Percentiles rank a stretch among this genome's conserved stretches.
Conservation (phyloP, 1,140 invertebrate genomes). For the Venustaconcha ellipsiformis region DNA sequence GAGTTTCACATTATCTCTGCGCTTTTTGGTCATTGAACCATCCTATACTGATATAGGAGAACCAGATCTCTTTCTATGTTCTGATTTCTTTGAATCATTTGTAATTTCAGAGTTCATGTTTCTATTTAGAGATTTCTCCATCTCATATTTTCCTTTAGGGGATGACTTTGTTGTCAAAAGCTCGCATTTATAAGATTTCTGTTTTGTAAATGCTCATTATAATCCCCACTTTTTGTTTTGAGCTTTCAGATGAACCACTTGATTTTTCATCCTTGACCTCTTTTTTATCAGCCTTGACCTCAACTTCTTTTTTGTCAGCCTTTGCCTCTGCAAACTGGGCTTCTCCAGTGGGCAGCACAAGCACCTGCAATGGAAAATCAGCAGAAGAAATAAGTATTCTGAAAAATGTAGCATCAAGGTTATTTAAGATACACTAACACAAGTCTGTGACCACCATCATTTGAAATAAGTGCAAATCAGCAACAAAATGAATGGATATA, state of each 20-base stretch:
- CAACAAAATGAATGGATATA: no score
- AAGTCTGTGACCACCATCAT: no score
- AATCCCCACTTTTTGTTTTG: background rate
- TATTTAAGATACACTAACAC: no score
- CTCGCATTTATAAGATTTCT: slow-evolving; percentile 10
- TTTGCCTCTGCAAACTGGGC: slow-evolving; percentile 33
- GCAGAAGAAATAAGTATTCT: no score
- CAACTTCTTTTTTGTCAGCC: slow-evolving; percentile 3
- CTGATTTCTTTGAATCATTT: no score
- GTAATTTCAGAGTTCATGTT: background rate
- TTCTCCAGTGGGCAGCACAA: slow-evolving; percentile 23
- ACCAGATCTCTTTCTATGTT: no score
- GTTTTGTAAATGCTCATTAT: background rate
- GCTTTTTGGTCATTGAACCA: no score
- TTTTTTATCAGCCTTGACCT: background rate
- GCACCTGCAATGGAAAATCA: background rate
- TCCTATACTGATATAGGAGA: no score
- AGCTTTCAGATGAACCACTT: background rate
- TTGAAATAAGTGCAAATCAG: no score
- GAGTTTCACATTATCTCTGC: background rate
- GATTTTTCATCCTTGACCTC: background rate
- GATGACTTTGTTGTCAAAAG: background rate
- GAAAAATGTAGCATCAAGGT: no score
- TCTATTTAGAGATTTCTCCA: background rate
- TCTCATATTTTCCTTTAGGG: background rate